Base-by-base conservation (phyloP, 2,888 invertebrate species). In the Platerodrilus igneus region DNA sequence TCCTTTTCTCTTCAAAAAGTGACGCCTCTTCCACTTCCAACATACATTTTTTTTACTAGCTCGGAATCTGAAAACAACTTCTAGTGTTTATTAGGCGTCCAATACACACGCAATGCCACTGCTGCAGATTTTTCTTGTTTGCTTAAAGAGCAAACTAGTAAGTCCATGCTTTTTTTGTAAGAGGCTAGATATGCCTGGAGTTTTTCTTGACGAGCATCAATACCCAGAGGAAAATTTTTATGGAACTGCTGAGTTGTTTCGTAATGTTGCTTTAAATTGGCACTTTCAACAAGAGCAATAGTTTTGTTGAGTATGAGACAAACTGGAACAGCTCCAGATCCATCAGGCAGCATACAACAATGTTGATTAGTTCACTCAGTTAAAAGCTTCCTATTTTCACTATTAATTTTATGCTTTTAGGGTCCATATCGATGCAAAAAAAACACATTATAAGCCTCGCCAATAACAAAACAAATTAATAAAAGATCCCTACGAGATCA, bases 121-220 rank as follows among this genome's bases (percentile, higher is more conserved):
- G 16, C 28, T 28, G 28, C 16, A 16, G 28, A 48, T 43, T 47
- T 46, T 41, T 44, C 47, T 48, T 50, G 48, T 32, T 46, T 39
- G 28, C 28, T 28, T 17, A 28, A 17, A 10, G 9, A 28, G 9
- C 16, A 17, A 28, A 16, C 16, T 28, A 28, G 28, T 28, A 28
- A 28, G 16, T n/a, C 15, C 16, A 17, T 28, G 28, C 16, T 16
- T 28, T 28, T 28, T 28, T 28, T 16, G 26, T 26, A 26, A 26
- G 26, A 26, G 15, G 14, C n/a, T 5, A 26, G 26, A 26, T 26
- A 26, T 22, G 17, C 17, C 16, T 16, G 28, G 7, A 28, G 28
- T 28, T 28, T 16, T 28, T 28, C 17, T 28, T 13, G 16, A 13
- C 28, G 28, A 13, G 28, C 28, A 9, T 17, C 28, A 28, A 16